Evolutionary conservation across 1,140 invertebrate species (phyloP), one percentile per base, ranked within the genome.

Genomic region (Plodia interpunctella): DNA sequence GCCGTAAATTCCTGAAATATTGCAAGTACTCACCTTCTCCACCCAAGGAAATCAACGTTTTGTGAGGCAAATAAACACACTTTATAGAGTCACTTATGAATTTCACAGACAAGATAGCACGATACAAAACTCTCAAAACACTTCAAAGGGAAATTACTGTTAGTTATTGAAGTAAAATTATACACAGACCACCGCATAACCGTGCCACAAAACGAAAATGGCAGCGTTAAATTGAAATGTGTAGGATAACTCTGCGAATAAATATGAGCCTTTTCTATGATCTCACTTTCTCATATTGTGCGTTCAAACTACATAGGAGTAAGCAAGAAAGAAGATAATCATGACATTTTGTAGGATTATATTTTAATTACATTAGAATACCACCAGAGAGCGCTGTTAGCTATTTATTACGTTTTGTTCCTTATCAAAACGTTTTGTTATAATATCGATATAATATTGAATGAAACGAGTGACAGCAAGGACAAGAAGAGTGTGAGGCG

Each of bases 201-300:
- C 76, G 78, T 88, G 83, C 80, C 83, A 86, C 80, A 88, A 87
- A 88, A 88, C 83, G 86, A 88, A 88, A 88, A 88, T 88, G 83
- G 86, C 83, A 88, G 86, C 86, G 75, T 76, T 74, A 70, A 84
- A 79, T 66, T 77, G 60, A 80, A 82, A 75, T 78, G 61, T 71
- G 60, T 63, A 56, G 54, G 62, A 59, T 58, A 58, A 65, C 54
- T 53, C 59, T 55, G 62, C 62, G 55, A 70, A 69, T 64, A 10
- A 1, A 44, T 6, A 5, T 44, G 2, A 17, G 38, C 15, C 13
- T n/a, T 25, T 44, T 15, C 13, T 15, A 3, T 10, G 5, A 44
- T 44, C 38, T 44, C 15, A 0, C 10, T 44, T n/a, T 44, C 38
- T 44, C 15, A 15, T 15, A 6, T 44, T 44, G 30, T 11, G 10